Conservation (phyloP, 2,113 vertebrate genomes). For the Syrmaticus mikado region DNA sequence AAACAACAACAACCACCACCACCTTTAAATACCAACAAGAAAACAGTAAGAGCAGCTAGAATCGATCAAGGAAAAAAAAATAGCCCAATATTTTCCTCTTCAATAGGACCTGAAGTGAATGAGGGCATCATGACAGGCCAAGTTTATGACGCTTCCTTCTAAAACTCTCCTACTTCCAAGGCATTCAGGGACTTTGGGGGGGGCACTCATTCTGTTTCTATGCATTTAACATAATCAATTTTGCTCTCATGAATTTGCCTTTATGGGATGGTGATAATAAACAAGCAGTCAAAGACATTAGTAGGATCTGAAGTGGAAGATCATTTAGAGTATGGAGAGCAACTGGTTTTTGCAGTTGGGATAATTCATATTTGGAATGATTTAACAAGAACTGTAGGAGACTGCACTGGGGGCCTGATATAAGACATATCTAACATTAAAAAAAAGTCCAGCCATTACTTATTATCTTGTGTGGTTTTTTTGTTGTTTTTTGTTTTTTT, state of each 20-base stretch:
- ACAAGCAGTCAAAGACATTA: neutral
- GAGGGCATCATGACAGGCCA: neutral
- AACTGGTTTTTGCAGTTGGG: neutral
- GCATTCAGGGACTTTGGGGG: neutral
- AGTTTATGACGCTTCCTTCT: neutral
- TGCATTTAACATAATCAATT: neutral
- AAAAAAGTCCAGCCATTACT: neutral
- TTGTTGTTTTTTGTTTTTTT: no score
- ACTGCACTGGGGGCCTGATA: no score
- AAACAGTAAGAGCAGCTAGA: neutral
- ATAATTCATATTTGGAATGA: neutral
- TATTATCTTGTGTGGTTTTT: no score
- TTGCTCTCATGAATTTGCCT: fast-evolving
- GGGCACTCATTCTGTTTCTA: neutral
- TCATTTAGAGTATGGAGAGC: neutral
- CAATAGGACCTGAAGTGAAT: neutral
- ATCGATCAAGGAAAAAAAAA: neutral
- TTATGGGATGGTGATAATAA: neutral
- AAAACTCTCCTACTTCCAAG: neutral
- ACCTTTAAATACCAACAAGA: neutral
- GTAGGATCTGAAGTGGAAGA: neutral
- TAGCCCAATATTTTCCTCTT: neutral
- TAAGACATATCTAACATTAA: neutral
- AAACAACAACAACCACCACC: no score
- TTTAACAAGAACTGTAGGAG: neutral